These are phyloP conservation scores for Cydia splendana DNA, from an alignment of 1,140 invertebrate genomes.

Conservation along the genomic window DNA sequence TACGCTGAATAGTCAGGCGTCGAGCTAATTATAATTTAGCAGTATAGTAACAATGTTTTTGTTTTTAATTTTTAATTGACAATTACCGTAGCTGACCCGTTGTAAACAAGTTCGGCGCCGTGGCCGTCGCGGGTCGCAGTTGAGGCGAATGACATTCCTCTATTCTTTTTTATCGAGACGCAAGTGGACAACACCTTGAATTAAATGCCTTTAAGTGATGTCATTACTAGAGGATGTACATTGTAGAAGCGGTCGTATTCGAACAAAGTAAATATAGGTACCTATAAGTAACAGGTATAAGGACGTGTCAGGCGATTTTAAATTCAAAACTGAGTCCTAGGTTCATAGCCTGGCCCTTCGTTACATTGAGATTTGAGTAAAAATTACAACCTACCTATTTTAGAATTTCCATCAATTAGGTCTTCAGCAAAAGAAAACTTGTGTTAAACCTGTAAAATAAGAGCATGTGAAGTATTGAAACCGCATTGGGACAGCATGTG, in stretches of 20 bases:
- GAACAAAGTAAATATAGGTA: neutral
- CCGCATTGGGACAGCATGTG: too few relatives aligned
- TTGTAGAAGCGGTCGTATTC: neutral
- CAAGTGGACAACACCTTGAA: slow-evolving; percentile 7
- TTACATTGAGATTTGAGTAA: too few relatives aligned
- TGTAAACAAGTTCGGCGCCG: slow-evolving; percentile 21
- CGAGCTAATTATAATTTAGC: neutral
- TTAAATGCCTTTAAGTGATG: slow-evolving; percentile 1
- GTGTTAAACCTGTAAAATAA: too few relatives aligned
- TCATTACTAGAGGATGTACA: slow-evolving; percentile 14
- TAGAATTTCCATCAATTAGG: too few relatives aligned
- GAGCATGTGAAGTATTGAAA: too few relatives aligned
- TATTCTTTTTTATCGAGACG: neutral
- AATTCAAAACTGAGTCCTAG: too few relatives aligned
- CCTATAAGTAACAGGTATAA: too few relatives aligned
- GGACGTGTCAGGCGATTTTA: too few relatives aligned
- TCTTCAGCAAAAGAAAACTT: too few relatives aligned
- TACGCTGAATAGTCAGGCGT: neutral
- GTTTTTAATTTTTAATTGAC: neutral
- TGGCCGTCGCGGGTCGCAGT: slow-evolving; percentile 7
- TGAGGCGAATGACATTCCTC: slow-evolving; percentile 24
- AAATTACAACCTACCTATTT: too few relatives aligned
- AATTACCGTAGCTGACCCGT: neutral
- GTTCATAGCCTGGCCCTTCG: too few relatives aligned
- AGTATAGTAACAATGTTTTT: neutral